Evolutionary conservation across 2,113 vertebrate genomes (phyloP), one percentile per base, ranked within the genome.

Genomic region (Todiramphus saurophagus): DNA sequence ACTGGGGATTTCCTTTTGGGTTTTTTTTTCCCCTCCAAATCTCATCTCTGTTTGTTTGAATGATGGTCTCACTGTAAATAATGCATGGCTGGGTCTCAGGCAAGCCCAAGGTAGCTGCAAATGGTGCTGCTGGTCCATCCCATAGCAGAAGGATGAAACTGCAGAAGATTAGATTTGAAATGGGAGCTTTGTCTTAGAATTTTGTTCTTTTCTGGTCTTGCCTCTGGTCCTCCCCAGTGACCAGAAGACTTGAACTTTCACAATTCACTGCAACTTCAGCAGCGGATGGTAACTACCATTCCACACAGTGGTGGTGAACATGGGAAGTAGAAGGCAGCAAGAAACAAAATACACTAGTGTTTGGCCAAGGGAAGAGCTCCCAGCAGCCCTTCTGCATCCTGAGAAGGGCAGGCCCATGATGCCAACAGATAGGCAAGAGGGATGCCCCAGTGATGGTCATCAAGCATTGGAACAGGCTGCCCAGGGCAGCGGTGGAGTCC

Each of bases 361-460:
- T 16, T 9, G 70, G 56, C 13, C 10, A 13, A 44, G 63, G 39
- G 28, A 62, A 30, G n/a, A 69, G 15, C 13, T 55, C 11, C 56
- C 39, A 8, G 21, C 1, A 1, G 9, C 37, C 37, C 30, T 62
- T 24, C 37, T 5, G 0, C 11, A 15, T 35, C 23, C 62, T 8
- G 70, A 69, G 69, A 18, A 33, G 11, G 53, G 60, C 37, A 35
- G 51, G 31, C 18, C 18, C 3, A 3, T 2, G 2, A 33, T 25
- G 33, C 59, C 10, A 7, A 67, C 3, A n/a, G n/a, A n/a, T n/a
- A 10, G 39, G 48, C 19, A 35, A 59, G 59, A 50, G 68, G 43
- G 27, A 44, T 81, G 60, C 77, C 35, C 1, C 9, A 25, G 35
- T 17, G 30, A 8, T 4, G 35, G n/a, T 35, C n/a, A 25, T 37